Conservation (phyloP, 2,113 vertebrate genomes). For the Axis porcinus region DNA sequence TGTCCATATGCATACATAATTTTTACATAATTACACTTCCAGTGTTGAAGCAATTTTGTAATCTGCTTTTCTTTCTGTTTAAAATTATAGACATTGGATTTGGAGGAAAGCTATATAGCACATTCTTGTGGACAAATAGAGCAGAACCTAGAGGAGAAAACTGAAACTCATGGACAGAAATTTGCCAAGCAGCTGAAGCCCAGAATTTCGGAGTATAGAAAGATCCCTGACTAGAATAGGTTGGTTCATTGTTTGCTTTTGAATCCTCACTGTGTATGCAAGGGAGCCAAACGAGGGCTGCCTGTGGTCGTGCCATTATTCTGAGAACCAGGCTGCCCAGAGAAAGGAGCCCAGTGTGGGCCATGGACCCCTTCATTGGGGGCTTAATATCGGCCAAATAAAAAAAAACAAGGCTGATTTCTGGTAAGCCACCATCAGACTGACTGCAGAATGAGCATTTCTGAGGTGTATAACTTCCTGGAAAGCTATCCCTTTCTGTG, state of each 20-base stretch:
- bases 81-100: not conserved
- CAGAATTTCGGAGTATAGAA: conserved; percentile 28
- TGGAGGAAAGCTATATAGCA: conserved; percentile 21
- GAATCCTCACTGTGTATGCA: conserved; percentile 28
- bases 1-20: conserved; percentile 34
- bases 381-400: not conserved
- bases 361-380: not conserved
- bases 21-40: conserved; percentile 44
- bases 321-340: not conserved
- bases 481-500: not conserved
- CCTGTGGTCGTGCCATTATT: conserved; percentile 25
- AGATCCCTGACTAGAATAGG: not conserved
- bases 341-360: not conserved
- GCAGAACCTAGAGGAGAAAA: conserved; percentile 19
- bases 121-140: conserved; percentile 49
- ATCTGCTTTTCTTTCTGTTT: not conserved
- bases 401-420: not conserved
- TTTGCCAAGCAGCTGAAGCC: not conserved
- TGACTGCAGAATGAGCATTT: not conserved
- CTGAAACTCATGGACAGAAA: not conserved
- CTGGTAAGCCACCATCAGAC: not conserved
- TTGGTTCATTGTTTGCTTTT: conserved; percentile 40
- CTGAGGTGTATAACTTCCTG: not conserved
- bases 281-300: not conserved
- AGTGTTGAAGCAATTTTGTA: conserved; percentile 27